phyloP scores from a whole-genome alignment of 2,113 vertebrate genomes.

The Malaclemys terrapin region DNA sequence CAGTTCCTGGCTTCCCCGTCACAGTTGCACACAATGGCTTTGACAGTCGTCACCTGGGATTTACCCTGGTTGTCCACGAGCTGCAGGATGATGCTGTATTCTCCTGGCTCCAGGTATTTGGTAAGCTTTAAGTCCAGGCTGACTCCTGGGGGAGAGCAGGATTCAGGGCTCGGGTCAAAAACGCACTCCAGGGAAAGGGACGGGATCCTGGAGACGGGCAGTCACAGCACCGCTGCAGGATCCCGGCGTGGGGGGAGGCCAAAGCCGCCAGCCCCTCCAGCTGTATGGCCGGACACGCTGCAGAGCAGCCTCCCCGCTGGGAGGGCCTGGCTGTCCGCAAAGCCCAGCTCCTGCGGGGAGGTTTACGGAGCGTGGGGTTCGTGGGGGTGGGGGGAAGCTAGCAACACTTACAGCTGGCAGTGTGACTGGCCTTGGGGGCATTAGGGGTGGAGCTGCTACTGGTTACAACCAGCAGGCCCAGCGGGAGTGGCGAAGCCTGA shows the following conservation, averaged over 20 bases:
- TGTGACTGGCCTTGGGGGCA: not conserved
- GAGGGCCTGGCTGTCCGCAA: too few relatives aligned
- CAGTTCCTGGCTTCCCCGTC: constrained; percentile 73
- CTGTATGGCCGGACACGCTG: not conserved
- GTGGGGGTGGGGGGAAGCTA: not conserved
- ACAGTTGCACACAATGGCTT: constrained; percentile 86
- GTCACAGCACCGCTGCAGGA: not conserved
- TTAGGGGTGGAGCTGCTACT: not conserved
- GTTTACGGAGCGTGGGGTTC: not conserved
- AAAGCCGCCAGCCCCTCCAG: too few relatives aligned
- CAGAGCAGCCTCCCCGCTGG: too few relatives aligned
- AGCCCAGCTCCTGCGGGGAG: not conserved
- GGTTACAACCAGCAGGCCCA: not conserved
- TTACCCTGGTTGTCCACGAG: constrained; percentile 78
- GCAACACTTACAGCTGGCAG: not conserved
- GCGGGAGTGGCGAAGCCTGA: not conserved
- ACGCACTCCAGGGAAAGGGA: too few relatives aligned
- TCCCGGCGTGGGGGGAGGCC: too few relatives aligned
- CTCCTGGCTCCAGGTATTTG: constrained; percentile 70
- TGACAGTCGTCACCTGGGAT: constrained; percentile 78
- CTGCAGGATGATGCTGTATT: constrained; percentile 81
- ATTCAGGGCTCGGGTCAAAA: not conserved
- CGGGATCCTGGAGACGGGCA: too few relatives aligned
- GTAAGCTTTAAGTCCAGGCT: constrained; percentile 66
- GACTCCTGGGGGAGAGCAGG: not conserved